A percentile compares a stretch with the other conserved stretches of the same genome.
These are phyloP conservation scores for Variabilichromis moorii DNA, from an alignment of 2,113 vertebrate species.

Conservation along the genomic window DNA sequence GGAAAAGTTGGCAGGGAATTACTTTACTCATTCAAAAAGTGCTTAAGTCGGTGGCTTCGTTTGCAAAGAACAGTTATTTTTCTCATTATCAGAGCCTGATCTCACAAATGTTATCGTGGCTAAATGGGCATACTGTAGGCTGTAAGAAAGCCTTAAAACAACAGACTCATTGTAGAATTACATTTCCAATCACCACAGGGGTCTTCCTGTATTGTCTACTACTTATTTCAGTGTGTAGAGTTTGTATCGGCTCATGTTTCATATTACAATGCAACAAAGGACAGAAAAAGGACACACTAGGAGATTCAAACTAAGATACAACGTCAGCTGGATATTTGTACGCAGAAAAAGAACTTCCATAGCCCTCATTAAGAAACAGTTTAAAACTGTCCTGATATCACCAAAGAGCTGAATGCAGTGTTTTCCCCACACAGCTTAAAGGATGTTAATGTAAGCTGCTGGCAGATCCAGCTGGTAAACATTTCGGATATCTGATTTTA, in stretches of 20 bases:
- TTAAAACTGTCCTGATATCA: not conserved
- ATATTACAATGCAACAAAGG: rapidly evolving
- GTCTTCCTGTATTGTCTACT: not conserved
- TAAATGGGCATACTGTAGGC: not conserved
- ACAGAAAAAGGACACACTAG: not conserved
- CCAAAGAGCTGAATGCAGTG: not conserved
- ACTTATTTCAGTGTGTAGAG: not conserved
- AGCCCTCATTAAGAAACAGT: not conserved
- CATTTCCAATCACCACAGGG: not conserved
- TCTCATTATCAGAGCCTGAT: not conserved
- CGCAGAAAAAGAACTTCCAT: not conserved
- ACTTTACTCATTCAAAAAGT: not conserved
- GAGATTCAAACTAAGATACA: not conserved
- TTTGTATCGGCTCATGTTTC: not conserved
- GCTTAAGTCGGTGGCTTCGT: not conserved
- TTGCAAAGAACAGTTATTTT: not conserved
- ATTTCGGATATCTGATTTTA: not conserved
- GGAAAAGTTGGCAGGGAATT: not conserved
- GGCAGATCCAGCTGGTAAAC: not conserved
- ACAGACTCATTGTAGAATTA: not conserved
- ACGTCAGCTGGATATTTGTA: not conserved
- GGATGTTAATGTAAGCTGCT: not conserved
- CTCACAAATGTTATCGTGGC: not conserved
- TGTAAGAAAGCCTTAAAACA: not conserved
- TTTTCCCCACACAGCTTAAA: not conserved